Evolutionary conservation across 2,888 invertebrate genomes (phyloP).

Genomic region (Omphaloscelis lunosa): DNA sequence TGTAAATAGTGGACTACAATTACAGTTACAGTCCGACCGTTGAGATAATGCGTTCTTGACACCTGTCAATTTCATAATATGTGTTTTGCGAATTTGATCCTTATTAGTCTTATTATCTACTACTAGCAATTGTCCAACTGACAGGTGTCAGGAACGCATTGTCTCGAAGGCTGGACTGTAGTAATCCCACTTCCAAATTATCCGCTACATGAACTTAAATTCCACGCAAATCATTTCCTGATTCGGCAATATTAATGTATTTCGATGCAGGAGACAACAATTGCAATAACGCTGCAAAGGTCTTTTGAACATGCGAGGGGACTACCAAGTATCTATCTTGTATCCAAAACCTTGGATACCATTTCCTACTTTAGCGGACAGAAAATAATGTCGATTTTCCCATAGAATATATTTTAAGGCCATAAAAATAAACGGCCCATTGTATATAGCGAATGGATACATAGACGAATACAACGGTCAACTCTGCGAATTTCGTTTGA

Average conservation of each 20-base stretch:
- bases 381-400: constrained; percentile 44
- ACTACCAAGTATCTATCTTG: constrained; percentile 49
- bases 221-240: constrained; percentile 51
- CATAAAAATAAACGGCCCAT: constrained; percentile 64
- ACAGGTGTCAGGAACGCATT: too few relatives aligned
- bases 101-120: too few relatives aligned
- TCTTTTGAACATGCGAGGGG: constrained; percentile 53
- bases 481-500: constrained; percentile 61
- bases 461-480: constrained; percentile 63
- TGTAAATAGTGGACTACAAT: not conserved
- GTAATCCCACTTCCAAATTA: constrained; percentile 19
- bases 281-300: constrained; percentile 61
- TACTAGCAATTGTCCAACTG: too few relatives aligned
- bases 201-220: constrained; percentile 18
- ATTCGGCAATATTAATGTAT: constrained; percentile 44
- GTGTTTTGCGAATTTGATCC: too few relatives aligned
- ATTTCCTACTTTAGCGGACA: constrained; percentile 33
- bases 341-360: constrained; percentile 43
- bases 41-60: too few relatives aligned
- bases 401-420: constrained; percentile 14
- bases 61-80: too few relatives aligned
- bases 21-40: too few relatives aligned
- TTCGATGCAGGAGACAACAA: constrained; percentile 54
- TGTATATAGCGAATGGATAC: constrained; percentile 54
- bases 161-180: not conserved